Evolutionary conservation across 2,888 invertebrate genomes (phyloP), one percentile per base, ranked within the genome.

Genomic region (Andricus quercusramuli): DNA sequence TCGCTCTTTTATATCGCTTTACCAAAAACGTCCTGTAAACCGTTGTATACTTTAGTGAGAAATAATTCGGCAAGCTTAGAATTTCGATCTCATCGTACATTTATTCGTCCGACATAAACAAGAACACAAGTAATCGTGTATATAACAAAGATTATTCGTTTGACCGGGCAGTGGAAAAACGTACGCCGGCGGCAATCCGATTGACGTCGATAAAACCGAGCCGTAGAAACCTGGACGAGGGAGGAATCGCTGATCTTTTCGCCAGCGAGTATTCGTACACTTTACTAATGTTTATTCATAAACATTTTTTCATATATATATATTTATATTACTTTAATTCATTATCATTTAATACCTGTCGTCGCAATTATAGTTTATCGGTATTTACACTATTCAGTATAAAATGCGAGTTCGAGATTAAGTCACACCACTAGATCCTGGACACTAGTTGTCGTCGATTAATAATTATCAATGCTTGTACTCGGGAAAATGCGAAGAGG

Each of bases 401-500:
- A 92, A 92, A 92, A 92, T 91, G 91, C 90, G 91, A 91, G 90
- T 91, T 90, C 90, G 87, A 90, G 90, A 92, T 91, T 90, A 91
- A 90, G 89, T 92, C 90, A 91, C 91, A 91, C 90, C 89, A 89
- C 90, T 91, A 91, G 89, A 85, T 37, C 80, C 80, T 82, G 81
- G 90, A 91, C 90, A 91, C 91, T 92, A 91, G 89, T 88, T 92
- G 91, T 91, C 90, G 88, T 91, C 90, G 90, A 90, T 90, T 90
- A 90, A 90, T 91, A 90, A 89, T 91, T 90, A 91, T 92, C 90
- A 92, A 91, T 92, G 92, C 91, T 92, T 92, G 90, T 92, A 92
- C 90, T 92, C 91, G 84, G 92, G 91, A 89, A 92, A 92, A 91
- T 91, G 91, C 88, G 90, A 88, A 88, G 90, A 90, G 89, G 90